Evolutionary conservation across 2,113 vertebrate genomes (phyloP).

Genomic region (Harpagus bidentatus): DNA sequence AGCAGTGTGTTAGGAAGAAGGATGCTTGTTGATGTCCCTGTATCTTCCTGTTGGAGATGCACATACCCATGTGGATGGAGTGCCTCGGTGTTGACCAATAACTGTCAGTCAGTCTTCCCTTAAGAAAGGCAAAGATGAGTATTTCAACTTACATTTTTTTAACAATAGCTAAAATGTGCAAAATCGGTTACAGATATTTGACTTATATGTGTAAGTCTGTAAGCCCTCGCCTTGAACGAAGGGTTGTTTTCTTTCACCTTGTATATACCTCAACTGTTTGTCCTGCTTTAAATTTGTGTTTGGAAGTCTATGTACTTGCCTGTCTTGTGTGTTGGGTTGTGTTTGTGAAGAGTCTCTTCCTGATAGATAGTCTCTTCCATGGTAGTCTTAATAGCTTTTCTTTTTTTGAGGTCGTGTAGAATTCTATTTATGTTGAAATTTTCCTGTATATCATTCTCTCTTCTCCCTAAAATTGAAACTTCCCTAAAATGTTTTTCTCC

Average conservation of each 20-base stretch:
- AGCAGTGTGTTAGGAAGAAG: neutral
- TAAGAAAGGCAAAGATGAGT: neutral
- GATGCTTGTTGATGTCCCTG: neutral
- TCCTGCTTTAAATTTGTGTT: neutral
- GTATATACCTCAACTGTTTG: neutral
- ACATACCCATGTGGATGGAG: neutral
- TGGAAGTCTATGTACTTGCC: neutral
- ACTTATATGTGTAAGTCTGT: accelerated
- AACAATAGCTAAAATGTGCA: neutral
- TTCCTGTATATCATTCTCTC: neutral
- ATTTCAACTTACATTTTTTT: neutral
- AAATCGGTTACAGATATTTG: neutral
- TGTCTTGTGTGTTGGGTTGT: neutral
- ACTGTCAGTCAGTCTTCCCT: neutral
- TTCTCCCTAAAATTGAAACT: neutral
- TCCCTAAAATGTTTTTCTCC: neutral
- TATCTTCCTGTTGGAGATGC: neutral
- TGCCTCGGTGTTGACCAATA: neutral
- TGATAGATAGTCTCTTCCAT: neutral
- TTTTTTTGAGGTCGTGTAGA: neutral
- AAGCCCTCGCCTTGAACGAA: neutral
- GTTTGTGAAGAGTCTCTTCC: neutral
- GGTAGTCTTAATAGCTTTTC: neutral
- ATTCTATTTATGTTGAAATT: neutral
- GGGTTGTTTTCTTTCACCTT: neutral